These are phyloP conservation scores for Ethmia dodecea DNA, from an alignment of 2,888 invertebrate species.

Conservation along the genomic window DNA sequence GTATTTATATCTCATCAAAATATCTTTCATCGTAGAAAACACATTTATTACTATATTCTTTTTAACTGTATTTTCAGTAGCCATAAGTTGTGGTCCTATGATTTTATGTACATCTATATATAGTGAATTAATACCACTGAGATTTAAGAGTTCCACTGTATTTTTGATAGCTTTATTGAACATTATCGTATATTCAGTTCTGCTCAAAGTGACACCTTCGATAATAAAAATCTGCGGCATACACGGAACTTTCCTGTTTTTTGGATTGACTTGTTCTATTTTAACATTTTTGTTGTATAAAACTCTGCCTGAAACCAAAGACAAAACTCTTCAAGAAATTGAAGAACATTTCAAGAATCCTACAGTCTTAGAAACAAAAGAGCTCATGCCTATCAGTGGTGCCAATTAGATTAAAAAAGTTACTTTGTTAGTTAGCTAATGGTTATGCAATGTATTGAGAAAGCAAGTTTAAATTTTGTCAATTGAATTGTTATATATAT, in stretches of 20 bases:
- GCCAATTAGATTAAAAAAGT: too few relatives aligned
- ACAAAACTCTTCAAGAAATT: constrained; percentile 18
- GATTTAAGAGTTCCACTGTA: constrained; percentile 36
- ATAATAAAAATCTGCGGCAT: constrained; percentile 36
- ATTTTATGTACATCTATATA: constrained; percentile 42
- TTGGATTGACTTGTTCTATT: constrained; percentile 17
- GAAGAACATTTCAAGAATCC: constrained; percentile 1
- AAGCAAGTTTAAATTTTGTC: too few relatives aligned
- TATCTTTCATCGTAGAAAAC: constrained; percentile 31
- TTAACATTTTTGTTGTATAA: constrained; percentile 18
- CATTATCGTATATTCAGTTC: constrained; percentile 30
- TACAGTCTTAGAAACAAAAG: too few relatives aligned
- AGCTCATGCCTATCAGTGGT: too few relatives aligned
- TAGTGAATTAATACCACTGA: constrained; percentile 43
- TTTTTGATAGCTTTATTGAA: constrained; percentile 31
- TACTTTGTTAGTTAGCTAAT: too few relatives aligned
- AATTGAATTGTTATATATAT: too few relatives aligned
- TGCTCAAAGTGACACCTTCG: constrained; percentile 37
- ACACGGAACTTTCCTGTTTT: constrained; percentile 38
- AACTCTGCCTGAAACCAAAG: constrained; percentile 27
- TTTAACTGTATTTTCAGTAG: constrained; percentile 40
- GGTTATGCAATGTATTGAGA: too few relatives aligned
- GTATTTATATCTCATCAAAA: constrained; percentile 39
- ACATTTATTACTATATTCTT: constrained; percentile 34
- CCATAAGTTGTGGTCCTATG: constrained; percentile 48